These are phyloP conservation scores for Agrilus biguttatus DNA, from an alignment of 2,888 invertebrate species.

Conservation along the genomic window DNA sequence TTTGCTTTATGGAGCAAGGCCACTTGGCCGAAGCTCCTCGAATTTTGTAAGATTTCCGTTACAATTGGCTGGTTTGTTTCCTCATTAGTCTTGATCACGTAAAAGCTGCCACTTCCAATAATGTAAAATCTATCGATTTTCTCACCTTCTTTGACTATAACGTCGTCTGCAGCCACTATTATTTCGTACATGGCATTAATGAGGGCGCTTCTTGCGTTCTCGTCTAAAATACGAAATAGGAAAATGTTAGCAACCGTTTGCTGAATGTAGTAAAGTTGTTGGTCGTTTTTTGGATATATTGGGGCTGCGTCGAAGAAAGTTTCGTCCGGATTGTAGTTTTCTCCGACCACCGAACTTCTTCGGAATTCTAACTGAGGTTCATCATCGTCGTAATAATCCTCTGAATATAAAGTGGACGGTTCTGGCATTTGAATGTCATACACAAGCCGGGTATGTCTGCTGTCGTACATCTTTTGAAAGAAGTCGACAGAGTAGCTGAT, in stretches of 20 bases:
- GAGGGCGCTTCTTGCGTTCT: constrained; percentile 72
- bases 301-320: constrained; percentile 68
- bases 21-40: constrained; percentile 82
- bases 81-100: constrained; percentile 39
- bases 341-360: constrained; percentile 82
- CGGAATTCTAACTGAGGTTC: constrained; percentile 29
- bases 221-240: constrained; percentile 79
- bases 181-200: constrained; percentile 93
- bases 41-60: constrained; percentile 39
- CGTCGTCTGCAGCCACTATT: constrained; percentile 62
- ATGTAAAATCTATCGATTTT: constrained; percentile 95
- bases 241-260: constrained; percentile 75
- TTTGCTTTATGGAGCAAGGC: constrained; percentile 94
- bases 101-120: constrained; percentile 70
- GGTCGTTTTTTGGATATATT: constrained; percentile 83
- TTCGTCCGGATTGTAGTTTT: constrained; percentile 86
- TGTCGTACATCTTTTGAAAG: neutral
- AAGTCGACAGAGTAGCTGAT: neutral
- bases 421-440: neutral
- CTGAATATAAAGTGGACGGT: neutral
- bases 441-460: neutral
- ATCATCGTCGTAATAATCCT: constrained; percentile 23
- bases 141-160: constrained; percentile 80
- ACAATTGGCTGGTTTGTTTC: constrained; percentile 29
- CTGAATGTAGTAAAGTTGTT: constrained; percentile 67